phyloP scores from a whole-genome alignment of 2,888 invertebrate genomes.

The Acanthacorydalis orientalis region DNA sequence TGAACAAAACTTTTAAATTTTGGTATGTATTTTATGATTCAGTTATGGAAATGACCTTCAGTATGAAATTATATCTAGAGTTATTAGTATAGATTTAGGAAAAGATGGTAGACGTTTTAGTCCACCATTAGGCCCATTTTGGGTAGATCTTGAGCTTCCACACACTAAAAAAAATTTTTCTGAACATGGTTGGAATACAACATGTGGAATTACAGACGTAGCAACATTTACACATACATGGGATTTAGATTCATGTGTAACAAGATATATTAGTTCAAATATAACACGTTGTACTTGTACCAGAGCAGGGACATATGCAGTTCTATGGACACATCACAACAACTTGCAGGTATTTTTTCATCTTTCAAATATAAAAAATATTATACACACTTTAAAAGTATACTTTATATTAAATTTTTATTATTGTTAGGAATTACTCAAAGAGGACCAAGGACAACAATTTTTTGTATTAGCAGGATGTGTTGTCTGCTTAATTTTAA shows the following conservation, averaged over 20 bases:
- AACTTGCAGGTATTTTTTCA: conserved; percentile 8
- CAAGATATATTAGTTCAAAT: conserved; percentile 29
- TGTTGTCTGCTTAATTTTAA: conserved; percentile 31
- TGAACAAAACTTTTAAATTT: not conserved
- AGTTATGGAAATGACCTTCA: conserved; percentile 51
- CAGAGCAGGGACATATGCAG: conserved; percentile 42
- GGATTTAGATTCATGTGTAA: conserved; percentile 41
- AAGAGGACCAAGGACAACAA: conserved; percentile 14
- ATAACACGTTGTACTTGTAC: conserved; percentile 43
- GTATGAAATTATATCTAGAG: conserved; percentile 41
- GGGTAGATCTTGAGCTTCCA: conserved; percentile 31
- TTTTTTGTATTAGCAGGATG: conserved; percentile 34
- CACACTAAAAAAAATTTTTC: conserved; percentile 28
- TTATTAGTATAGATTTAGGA: conserved; percentile 11
- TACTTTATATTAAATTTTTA: conserved; percentile 6
- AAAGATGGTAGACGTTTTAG: conserved; percentile 26
- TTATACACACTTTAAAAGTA: conserved; percentile 1
- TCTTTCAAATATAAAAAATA: not conserved
- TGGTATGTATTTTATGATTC: conserved; percentile 10
- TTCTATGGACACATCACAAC: conserved; percentile 28
- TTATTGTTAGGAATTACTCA: conserved; percentile 6
- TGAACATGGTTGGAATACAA: conserved; percentile 28
- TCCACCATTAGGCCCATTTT: conserved; percentile 27
- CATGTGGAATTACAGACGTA: conserved; percentile 28
- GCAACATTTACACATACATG: conserved; percentile 37